These are phyloP conservation scores for Mimumesa dahlbomi DNA, from an alignment of 2,888 invertebrate genomes.

Conservation along the genomic window DNA sequence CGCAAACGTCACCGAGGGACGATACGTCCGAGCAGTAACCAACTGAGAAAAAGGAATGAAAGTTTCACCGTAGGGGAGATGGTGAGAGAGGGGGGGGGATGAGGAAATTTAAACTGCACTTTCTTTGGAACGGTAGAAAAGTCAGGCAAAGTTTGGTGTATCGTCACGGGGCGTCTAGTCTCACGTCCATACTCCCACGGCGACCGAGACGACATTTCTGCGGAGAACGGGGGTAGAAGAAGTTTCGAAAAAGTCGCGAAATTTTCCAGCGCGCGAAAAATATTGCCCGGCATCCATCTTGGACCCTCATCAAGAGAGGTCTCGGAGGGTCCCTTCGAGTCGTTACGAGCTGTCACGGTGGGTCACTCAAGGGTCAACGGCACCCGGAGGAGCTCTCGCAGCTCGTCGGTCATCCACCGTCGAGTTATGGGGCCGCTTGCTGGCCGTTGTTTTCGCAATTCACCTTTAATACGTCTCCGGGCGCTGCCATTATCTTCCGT, in stretches of 20 bases:
- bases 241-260: constrained; percentile 50
- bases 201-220: constrained; percentile 8
- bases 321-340: constrained; percentile 68
- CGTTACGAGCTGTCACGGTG: constrained; percentile 69
- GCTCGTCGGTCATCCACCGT: constrained; percentile 65
- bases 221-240: constrained; percentile 34
- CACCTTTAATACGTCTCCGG: constrained; percentile 67
- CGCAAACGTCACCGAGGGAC: neutral
- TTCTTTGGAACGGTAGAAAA: neutral
- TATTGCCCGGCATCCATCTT: constrained; percentile 75
- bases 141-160: constrained; percentile 1
- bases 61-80: neutral
- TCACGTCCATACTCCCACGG: constrained; percentile 2
- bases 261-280: constrained; percentile 61
- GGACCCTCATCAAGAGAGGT: constrained; percentile 75
- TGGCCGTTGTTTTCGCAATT: constrained; percentile 66
- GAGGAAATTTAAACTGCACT: constrained; percentile 1
- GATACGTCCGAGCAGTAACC: neutral
- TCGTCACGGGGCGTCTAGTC: neutral
- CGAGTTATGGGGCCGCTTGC: constrained; percentile 57
- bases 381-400: constrained; percentile 68
- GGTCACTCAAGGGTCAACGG: constrained; percentile 73
- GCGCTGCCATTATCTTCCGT: constrained; percentile 61
- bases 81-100: too few species aligned
- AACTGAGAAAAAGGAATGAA: neutral